phyloP scores from a whole-genome alignment of 2,113 vertebrate species.

The Gadus macrocephalus region DNA sequence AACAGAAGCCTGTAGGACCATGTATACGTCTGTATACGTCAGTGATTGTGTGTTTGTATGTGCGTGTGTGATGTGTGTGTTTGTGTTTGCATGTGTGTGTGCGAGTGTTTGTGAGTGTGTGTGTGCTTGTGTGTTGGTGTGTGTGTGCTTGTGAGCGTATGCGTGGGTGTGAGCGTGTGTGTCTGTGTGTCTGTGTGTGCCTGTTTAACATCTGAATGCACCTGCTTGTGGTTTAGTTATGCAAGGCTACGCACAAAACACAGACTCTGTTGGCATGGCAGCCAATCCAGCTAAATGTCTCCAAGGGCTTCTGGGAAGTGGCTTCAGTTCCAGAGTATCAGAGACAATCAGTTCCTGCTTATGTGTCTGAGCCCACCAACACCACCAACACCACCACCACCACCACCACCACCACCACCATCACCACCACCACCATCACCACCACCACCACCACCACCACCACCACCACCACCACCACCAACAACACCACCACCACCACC shows the following conservation, averaged over 20 bases:
- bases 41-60: background rate
- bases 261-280: slow-evolving; percentile 10
- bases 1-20: too few species aligned
- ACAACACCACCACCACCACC: too few species aligned
- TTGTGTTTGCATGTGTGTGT: background rate
- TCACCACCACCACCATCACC: too few species aligned
- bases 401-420: too few species aligned
- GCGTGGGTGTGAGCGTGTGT: slow-evolving; percentile 4
- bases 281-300: slow-evolving; percentile 3
- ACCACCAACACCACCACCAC: too few species aligned
- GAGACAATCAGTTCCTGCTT: too few species aligned
- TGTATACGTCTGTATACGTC: background rate
- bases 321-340: too few species aligned
- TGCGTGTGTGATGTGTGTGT: slow-evolving; percentile 3
- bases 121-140: background rate
- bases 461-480: too few species aligned
- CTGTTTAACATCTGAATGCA: background rate
- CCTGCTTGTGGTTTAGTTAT: too few species aligned
- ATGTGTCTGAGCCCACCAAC: slow-evolving; percentile 1
- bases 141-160: background rate
- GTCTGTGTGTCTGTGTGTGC: background rate
- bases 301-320: background rate
- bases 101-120: slow-evolving; percentile 2
- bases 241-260: too few species aligned
- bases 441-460: too few species aligned